Evolutionary conservation across 2,113 vertebrate genomes (phyloP).

Genomic region (Arenaria interpres): DNA sequence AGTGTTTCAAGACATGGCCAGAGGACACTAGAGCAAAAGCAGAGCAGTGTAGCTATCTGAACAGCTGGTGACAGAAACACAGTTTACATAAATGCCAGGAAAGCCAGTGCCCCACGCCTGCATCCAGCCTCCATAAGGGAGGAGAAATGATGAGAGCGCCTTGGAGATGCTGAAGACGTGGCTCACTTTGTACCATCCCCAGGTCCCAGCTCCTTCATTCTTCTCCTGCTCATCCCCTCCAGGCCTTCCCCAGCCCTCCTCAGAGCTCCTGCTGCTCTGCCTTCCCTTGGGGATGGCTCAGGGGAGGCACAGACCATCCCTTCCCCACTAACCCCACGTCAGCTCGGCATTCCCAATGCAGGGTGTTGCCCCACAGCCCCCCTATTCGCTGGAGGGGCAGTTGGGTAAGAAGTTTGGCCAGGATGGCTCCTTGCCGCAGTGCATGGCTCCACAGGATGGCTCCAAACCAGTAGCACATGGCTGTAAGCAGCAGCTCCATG

Average conservation of each 20-base stretch:
- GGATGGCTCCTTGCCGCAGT: neutral
- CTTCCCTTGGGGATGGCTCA: neutral
- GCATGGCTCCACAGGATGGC: neutral
- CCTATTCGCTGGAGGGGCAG: neutral
- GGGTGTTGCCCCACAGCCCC: neutral
- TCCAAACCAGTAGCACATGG: neutral
- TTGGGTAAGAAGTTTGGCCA: neutral
- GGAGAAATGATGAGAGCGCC: neutral
- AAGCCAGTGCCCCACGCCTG: neutral
- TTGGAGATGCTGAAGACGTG: neutral
- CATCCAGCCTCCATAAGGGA: neutral
- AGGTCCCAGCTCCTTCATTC: neutral
- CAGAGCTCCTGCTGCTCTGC: neutral
- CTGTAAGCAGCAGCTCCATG: neutral
- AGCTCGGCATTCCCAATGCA: neutral
- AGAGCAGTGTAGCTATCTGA: neutral
- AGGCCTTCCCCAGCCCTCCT: neutral
- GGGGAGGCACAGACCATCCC: neutral
- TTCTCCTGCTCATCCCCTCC: neutral
- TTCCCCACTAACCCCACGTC: accelerated
- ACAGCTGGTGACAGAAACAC: neutral
- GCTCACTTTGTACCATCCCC: neutral
- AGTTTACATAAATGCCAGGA: neutral
- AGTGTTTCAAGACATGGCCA: neutral
- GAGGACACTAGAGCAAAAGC: neutral